Conservation (phyloP, 2,113 vertebrate species). For the Gavialis gangeticus region DNA sequence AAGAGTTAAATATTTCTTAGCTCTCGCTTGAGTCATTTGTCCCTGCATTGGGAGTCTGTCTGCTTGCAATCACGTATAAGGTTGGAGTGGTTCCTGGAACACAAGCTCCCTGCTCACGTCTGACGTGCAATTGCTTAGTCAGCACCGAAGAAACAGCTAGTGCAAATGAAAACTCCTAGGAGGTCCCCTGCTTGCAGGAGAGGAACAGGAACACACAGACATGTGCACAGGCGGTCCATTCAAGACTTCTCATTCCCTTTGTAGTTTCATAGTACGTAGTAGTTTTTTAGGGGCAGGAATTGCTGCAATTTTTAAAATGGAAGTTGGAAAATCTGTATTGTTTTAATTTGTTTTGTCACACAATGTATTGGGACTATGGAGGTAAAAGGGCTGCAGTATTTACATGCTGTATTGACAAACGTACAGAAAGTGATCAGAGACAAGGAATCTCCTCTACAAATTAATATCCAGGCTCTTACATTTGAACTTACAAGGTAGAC, state of each 20-base stretch:
- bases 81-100: constrained; percentile 61
- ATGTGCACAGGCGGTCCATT: background rate
- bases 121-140: background rate
- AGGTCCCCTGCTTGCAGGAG: background rate
- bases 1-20: constrained; percentile 67
- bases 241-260: accelerated
- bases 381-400: background rate
- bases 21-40: constrained; percentile 65
- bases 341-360: too few relatives aligned
- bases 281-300: too few relatives aligned
- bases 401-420: accelerated
- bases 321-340: too few relatives aligned
- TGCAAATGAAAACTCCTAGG: background rate
- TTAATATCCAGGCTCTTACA: background rate
- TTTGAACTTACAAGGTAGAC: background rate
- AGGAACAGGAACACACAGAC: accelerated
- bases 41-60: constrained; percentile 7
- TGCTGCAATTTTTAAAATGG: too few relatives aligned
- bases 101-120: constrained; percentile 9
- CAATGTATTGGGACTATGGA: background rate
- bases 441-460: background rate
- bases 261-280: too few relatives aligned
- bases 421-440: background rate
- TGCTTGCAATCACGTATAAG: constrained; percentile 58
- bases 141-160: background rate